Base-by-base conservation (phyloP, 2,888 invertebrate species). In the Andrena chrysosceles region DNA sequence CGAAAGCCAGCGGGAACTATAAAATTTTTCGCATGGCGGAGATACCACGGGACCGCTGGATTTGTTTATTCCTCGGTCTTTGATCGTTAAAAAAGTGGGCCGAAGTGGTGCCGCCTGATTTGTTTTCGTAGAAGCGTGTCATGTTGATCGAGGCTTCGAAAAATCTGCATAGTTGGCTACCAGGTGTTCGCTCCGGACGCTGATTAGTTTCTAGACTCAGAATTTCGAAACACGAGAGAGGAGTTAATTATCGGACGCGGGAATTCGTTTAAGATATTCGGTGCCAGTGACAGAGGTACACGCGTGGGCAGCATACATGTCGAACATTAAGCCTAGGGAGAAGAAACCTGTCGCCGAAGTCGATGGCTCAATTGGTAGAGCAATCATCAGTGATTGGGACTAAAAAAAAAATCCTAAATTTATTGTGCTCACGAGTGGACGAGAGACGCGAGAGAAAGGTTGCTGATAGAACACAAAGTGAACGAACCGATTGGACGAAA, bases 1-100 rank as follows among this genome's bases (percentile, higher is more conserved):
- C 23, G 74, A 74, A 69, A 76, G 77, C 16, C 71, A 78, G 68
- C 52, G 62, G 68, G 77, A 79, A 86, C 82, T 70, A 75, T 81
- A 79, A 83, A 81, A 60, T 85, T 86, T 68, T 54, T 64, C 63
- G 8, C 56, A 35, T 75, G 70, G n/a, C 33, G 16, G 13, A 49
- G 42, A 81, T 68, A 77, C 31, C 69, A 31, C 42, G 23, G 56
- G 54, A 74, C 49, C 62, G 23, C 42, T 31, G 62, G 70, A 74
- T 78, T 76, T 81, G 75, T 71, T 82, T 81, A 77, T 59, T 48
- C 62, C 26, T 29, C 56, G 26, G 48, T 42, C 16, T 52, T 63
- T 54, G 20, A 60, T 77, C 23, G 10, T 31, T n/a, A n/a, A 26
- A n/a, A 20, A 49, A 33, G 23, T 10, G 33, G 3, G 16, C 8